Conservation (phyloP, 2,113 vertebrate species). For the Lepisosteus oculatus region DNA sequence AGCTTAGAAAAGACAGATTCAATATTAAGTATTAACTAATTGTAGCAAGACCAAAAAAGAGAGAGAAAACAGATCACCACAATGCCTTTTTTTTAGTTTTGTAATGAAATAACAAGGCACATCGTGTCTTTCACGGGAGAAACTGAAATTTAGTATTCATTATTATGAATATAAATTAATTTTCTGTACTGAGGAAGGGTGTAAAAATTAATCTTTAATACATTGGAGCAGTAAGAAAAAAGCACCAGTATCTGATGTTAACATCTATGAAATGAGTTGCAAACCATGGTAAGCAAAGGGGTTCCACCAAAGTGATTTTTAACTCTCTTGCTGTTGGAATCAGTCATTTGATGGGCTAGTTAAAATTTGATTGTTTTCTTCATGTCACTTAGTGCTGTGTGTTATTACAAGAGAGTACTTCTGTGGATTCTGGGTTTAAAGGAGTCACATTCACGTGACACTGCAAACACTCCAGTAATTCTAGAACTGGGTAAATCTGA, state of each 20-base stretch:
- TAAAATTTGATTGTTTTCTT: not conserved
- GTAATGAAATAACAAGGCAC: slow-evolving; percentile 42
- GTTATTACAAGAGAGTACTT: not conserved
- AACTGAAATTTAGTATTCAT: slow-evolving; percentile 38
- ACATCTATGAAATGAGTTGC: not conserved
- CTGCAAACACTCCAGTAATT: too few relatives aligned
- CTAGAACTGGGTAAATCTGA: too few relatives aligned
- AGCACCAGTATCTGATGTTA: slow-evolving; percentile 7
- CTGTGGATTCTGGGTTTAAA: not conserved
- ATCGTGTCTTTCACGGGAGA: slow-evolving; percentile 35
- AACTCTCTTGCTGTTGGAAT: slow-evolving; percentile 3
- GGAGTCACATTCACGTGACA: too few relatives aligned
- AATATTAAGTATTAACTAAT: slow-evolving; percentile 61
- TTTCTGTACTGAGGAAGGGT: slow-evolving; percentile 34
- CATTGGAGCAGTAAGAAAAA: slow-evolving; percentile 25
- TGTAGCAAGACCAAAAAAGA: slow-evolving; percentile 89
- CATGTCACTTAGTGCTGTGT: not conserved
- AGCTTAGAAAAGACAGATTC: slow-evolving; percentile 85
- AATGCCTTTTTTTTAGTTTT: slow-evolving; percentile 88
- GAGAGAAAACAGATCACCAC: slow-evolving; percentile 78
- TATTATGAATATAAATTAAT: slow-evolving; percentile 37
- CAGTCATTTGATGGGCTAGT: not conserved
- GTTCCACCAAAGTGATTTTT: slow-evolving; percentile 14
- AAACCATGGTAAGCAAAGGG: slow-evolving; percentile 1
- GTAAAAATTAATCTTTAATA: slow-evolving; percentile 22